Base-by-base conservation (phyloP, 92 coral and sea anemone genomes). In the Zoanthus gigantus region DNA sequence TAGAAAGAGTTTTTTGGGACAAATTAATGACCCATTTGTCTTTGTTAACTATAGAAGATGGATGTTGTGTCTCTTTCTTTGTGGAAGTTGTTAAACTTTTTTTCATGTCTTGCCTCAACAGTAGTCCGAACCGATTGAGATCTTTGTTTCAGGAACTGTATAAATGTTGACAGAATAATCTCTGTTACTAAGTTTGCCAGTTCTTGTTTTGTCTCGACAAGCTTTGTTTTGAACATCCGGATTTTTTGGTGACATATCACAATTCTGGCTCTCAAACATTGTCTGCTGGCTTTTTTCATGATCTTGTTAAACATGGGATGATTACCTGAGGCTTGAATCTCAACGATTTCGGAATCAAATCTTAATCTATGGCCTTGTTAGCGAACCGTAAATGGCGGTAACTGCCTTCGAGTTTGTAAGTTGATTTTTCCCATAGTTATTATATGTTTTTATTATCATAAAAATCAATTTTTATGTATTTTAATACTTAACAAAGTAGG, bases 271-370 rank as follows among this genome's bases (percentile, higher is more conserved):
- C 77, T 68, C 86, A 79, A 44, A 28, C 80, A 79, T 53, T 88
- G 87, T 10, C 72, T 78, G 72, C 90, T 88, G 13, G 90, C 58
- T 12, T 83, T 74, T 50, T 88, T 74, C 82, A 88, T 88, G 17
- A 88, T 88, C 32, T 73, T 78, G 82, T 83, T 71, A 32, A 88
- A 88, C 50, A 72, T 46, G 3, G 88, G 91, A 8, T 82, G 88
- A 52, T 32, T 72, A 74, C 77, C 61, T 3, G 91, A 46, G 91
- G 87, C 50, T 81, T 81, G 29, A 72, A 81, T 10, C 87, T 14
- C 53, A 79, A 73, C 14, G 90, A 79, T 17, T 80, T 32, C 65
- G 9, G 6, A 3, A 50, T 50, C 56, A 50, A 63, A 16, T 63
- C 69, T 63, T 63, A 28, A 63, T 63, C 69, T 63, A 63, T 63